phyloP scores from a whole-genome alignment of 2,797 vertebrate species.

The Rallus crepitans region DNA sequence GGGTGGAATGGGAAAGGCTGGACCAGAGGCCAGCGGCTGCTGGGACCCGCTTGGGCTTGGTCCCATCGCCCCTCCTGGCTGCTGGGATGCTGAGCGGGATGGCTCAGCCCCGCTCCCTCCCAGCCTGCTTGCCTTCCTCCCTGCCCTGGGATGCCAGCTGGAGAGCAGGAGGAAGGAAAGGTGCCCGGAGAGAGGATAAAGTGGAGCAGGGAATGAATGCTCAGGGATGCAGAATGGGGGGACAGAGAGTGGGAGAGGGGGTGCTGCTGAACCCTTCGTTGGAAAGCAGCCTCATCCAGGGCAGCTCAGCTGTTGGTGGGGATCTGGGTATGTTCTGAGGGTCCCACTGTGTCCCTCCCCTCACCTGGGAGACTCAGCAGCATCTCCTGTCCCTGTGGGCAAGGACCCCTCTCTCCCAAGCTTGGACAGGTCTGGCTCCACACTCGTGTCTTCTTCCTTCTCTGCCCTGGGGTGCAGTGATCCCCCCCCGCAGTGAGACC shows the following conservation, averaged over 20 bases:
- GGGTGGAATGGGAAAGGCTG: background rate
- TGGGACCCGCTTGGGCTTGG: background rate
- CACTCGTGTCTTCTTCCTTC: background rate
- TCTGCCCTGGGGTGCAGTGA: background rate
- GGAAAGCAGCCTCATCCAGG: background rate
- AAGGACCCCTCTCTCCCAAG: background rate
- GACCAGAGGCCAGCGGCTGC: accelerated
- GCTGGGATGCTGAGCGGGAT: background rate
- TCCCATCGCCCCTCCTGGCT: accelerated
- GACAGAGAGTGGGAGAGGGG: no score
- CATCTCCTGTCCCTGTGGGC: background rate
- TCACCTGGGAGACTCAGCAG: background rate
- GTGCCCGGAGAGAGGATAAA: background rate
- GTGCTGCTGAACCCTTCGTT: background rate
- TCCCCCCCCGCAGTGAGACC: background rate
- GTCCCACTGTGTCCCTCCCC: background rate
- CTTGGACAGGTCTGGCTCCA: background rate
- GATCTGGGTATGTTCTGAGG: background rate
- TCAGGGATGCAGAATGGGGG: no score
- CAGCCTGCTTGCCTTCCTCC: accelerated
- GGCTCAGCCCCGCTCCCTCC: background rate
- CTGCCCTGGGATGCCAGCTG: background rate
- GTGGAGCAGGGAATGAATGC: background rate
- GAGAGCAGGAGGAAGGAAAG: background rate
- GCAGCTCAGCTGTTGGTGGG: background rate